Evolutionary conservation across 2,888 invertebrate species (phyloP), one percentile per base, ranked within the genome.

Genomic region (Smittia sp.): DNA sequence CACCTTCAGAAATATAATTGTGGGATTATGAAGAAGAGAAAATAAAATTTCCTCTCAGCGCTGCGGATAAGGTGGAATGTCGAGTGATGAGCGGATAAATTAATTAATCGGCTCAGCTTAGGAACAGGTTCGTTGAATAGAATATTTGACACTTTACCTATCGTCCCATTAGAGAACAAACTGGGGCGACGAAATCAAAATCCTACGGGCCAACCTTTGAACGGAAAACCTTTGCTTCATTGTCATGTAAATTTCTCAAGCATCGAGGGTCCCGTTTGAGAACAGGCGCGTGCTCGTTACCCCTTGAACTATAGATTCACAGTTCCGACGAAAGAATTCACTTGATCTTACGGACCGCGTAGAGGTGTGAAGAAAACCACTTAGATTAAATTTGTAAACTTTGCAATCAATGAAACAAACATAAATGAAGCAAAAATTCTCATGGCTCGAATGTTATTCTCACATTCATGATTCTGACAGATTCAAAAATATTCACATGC

Each of bases 1-100:
- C 67, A 67, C 67, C 41, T 67, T 67, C 46, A n/a, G 38, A 22
- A 32, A 67, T 67, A 67, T 46, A 67, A 67, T 67, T 67, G 41
- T 18, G 41, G 67, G 67, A 67, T 67, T 67, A 67, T 18, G 20
- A 67, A 22, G 25, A 65, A n/a, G 9, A 11, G 67, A 41, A 24
- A 63, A 25, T 15, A 25, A n/a, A n/a, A n/a, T 15, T 63, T 63
- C 15, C 13, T 63, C 27, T 27, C 25, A 24, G 27, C 13, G 24
- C 2, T 58, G 58, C n/a, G 58, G 58, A 13, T 15, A 20, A 54
- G 54, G 1, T 15, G 58, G 2, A 18, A 20, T 15, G 15, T 6
- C 20, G 66, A 66, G 18, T 9, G 63, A 13, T 22, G 62, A 15
- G 13, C 52, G 25, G 11, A 27, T 15, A 67, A 41, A 67, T 66